Evolutionary conservation across 2,113 vertebrate species (phyloP).

Genomic region (Dasyornis broadbenti): DNA sequence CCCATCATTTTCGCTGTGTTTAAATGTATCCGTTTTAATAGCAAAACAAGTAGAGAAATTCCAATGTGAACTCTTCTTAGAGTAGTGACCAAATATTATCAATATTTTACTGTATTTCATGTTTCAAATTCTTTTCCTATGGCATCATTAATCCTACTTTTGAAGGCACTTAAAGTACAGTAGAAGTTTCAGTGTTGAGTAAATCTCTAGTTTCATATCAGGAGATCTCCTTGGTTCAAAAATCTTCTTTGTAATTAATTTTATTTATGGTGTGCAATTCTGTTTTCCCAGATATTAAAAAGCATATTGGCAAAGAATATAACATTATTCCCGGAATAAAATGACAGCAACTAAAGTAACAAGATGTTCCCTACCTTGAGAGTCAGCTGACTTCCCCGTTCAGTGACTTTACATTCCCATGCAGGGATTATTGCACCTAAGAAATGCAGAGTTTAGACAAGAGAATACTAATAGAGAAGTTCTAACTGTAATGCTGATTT

Average conservation of each 20-base stretch:
- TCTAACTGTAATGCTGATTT: neutral
- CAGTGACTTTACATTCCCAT: neutral
- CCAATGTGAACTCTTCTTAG: neutral
- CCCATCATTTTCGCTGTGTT: neutral
- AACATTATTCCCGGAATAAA: neutral
- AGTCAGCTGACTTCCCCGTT: neutral
- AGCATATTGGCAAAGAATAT: neutral
- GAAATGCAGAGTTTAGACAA: neutral
- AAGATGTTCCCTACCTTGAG: neutral
- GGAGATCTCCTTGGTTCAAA: neutral
- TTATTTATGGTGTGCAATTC: neutral
- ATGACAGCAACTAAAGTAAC: neutral
- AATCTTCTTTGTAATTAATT: neutral
- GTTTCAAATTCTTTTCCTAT: neutral
- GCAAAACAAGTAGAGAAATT: neutral
- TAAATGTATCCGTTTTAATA: neutral
- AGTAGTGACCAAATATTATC: neutral
- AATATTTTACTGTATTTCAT: neutral
- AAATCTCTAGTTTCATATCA: neutral
- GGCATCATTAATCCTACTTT: neutral
- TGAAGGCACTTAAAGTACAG: neutral
- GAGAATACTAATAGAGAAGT: neutral
- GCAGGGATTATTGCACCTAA: neutral
- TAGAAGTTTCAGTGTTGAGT: neutral
- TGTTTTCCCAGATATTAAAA: neutral